Base-by-base conservation (phyloP, 2,797 vertebrate species). In the Lepilemur septentrionalis region DNA sequence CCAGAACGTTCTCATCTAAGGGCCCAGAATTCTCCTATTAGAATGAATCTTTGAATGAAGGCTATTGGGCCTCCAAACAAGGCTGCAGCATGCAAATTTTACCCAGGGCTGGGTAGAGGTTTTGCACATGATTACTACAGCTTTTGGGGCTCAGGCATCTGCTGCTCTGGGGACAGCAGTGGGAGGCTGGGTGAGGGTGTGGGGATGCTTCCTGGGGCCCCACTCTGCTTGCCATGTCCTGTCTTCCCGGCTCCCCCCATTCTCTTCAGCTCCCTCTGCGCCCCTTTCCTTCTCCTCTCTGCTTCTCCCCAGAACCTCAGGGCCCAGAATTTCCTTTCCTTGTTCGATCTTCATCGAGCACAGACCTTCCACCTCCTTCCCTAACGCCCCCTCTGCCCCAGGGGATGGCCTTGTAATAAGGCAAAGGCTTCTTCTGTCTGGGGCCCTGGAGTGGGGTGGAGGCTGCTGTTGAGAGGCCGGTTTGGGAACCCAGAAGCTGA, bases 111-210 rank as follows among this genome's bases (percentile, higher is more conserved):
- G 9, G 23, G 43, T 1, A 9, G n/a, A 50, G 73, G 25, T 12
- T 0, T 0, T 13, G 46, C 23, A 7, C 4, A 3, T 6, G 13
- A 4, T 35, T 15, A 0, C 18, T 22, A 4, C 28, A 22, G 57
- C 5, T 13, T n/a, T 48, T 6, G 35, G 89, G 32, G 50, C 57
- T 35, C 22, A 32, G 72, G 18, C 8, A 6, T 78, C 88, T 69
- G 55, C 38, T 87, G 75, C 48, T 32, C 18, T 10, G 25, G 83
- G 69, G 59, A 78, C 17, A 18, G 11, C 18, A 83, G 61, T 52
- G 50, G n/a, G 38, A 23, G 30, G 17, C 70, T 46, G 23, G 46
- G 11, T 30, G n/a, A 41, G 25, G 12, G 50, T 17, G 50, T 5
- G 50, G 50, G 50, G 50, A 50, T 50, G 15, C 17, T 18, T 57